Evolutionary conservation across 1,140 invertebrate species (phyloP).

Genomic region (Pachypsylla venusta): DNA sequence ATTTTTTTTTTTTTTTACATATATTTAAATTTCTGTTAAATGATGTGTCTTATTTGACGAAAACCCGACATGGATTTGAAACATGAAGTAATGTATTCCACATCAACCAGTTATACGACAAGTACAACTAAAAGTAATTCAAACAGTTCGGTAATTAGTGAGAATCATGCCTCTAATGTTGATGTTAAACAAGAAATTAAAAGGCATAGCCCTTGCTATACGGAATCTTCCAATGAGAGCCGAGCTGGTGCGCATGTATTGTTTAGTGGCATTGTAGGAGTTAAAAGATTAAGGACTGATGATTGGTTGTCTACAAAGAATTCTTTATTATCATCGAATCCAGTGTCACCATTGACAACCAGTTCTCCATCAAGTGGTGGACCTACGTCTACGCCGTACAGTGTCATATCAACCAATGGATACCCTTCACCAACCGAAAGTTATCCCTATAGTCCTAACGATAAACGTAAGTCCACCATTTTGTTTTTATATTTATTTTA

Average conservation of each 20-base stretch:
- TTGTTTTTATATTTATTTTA: too few relatives aligned
- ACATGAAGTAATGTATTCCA: constrained; percentile 1
- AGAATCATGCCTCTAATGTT: neutral
- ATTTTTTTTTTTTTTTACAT: too few relatives aligned
- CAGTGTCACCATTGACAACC: neutral
- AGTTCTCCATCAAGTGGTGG: neutral
- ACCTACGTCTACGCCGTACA: neutral
- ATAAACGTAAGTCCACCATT: constrained; percentile 3
- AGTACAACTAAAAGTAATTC: neutral
- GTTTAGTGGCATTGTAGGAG: neutral
- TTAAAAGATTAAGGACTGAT: neutral
- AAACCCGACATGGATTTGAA: constrained; percentile 5
- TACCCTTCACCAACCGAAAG: constrained; percentile 1
- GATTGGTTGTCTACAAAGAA: neutral
- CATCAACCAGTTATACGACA: neutral
- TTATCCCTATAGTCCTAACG: neutral
- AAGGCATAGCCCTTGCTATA: neutral
- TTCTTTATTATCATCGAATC: neutral
- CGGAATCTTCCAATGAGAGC: neutral
- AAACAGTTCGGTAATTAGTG: neutral
- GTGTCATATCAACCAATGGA: constrained; percentile 1
- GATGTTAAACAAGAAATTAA: neutral
- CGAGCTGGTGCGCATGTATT: neutral
- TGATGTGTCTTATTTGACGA: neutral
- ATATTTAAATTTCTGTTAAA: too few relatives aligned